Percentiles rank a stretch among this genome's conserved stretches.
Conservation (phyloP, 2,113 vertebrate genomes). For the Maylandia zebra region DNA sequence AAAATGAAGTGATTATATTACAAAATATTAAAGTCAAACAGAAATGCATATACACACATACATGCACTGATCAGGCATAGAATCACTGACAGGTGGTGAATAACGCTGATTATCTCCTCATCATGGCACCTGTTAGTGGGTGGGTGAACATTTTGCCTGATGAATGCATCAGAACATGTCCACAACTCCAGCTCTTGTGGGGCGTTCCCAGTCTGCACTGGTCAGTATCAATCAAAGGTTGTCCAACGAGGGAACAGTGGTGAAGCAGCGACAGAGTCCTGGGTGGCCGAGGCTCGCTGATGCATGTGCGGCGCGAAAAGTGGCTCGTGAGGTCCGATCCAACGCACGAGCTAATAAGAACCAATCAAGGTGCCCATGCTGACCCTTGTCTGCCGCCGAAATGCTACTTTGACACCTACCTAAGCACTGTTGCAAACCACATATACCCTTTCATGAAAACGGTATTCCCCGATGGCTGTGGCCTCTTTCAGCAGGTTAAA, state of each 20-base stretch:
- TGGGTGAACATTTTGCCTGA: neutral
- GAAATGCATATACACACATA: neutral
- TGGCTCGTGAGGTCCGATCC: neutral
- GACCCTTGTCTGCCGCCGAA: neutral
- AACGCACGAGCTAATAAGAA: accelerated
- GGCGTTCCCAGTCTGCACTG: neutral
- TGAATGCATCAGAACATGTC: neutral
- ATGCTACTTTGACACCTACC: neutral
- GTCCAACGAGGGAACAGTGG: accelerated
- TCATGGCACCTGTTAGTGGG: accelerated
- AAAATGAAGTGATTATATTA: accelerated
- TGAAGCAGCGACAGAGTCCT: neutral
- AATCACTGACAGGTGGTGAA: neutral
- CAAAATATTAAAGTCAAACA: neutral
- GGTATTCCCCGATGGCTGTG: neutral
- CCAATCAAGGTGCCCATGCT: neutral
- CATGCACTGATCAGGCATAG: neutral
- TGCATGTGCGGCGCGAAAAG: neutral
- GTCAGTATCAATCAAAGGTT: neutral
- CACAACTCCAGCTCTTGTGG: neutral
- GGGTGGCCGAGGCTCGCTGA: accelerated
- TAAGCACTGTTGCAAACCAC: neutral
- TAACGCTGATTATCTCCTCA: accelerated
- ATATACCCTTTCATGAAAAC: neutral
- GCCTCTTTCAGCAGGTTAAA: neutral